Evolutionary conservation across 1,140 invertebrate genomes (phyloP), one percentile per base, ranked within the genome.

Genomic region (Orius laevigatus): DNA sequence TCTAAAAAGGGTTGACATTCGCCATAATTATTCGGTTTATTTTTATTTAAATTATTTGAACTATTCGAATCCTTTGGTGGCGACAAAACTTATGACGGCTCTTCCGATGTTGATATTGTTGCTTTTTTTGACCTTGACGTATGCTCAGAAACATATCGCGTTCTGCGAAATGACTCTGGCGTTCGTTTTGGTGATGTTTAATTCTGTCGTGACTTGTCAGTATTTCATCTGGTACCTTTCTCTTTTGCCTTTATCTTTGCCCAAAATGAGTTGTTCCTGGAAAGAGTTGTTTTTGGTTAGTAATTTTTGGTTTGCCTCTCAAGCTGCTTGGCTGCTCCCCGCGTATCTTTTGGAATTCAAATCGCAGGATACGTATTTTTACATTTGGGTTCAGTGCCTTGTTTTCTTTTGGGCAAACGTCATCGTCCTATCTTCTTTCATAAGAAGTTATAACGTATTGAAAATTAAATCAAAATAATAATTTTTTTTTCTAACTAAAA

Each of bases 201-300:
- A 98, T 67, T 88, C 91, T 61, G 94, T 99, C 0, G 75, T 92
- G 53, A 98, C 95, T 9, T 93, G 90, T 12, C 93, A 98, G 66
- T 98, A 98, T 64, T 98, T 98, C 58, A 71, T 98, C 33, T 98
- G 95, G 94, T 96, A 93, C 62, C 62, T 97, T 32, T 83, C 84
- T 12, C 60, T 96, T 6, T 63, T 97, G 12, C 91, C 92, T 1
- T 54, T 86, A 35, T 85, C 72, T 60, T 71, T 76, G 10, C 82
- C 75, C 18, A 71, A 75, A 60, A 69, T 87, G 3, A 15, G 38
- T 12, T 46, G 32, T 40, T 66, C 70, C 6, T 54, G 59, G 2
- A 61, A 54, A 14, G 71, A 72, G 46, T 60, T 70, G n/a, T 2
- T 72, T 19, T 56, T 63, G 43, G 57, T 71, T 46, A 32, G 66